These are phyloP conservation scores for Pristiophorus japonicus DNA, from an alignment of 2,113 vertebrate genomes.

Conservation along the genomic window DNA sequence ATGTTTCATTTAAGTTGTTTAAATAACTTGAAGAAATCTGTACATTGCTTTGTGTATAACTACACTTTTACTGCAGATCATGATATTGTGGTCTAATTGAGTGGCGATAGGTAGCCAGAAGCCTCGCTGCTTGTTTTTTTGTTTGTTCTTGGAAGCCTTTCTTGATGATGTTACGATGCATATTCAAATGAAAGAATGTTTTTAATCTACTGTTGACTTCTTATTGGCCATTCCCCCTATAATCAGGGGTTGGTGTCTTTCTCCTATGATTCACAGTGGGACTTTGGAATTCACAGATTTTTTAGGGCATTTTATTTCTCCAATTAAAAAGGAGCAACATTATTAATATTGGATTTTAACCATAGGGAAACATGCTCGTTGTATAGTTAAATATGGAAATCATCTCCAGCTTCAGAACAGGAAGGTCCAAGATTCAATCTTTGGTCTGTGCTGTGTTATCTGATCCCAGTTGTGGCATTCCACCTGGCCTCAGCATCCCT, in stretches of 20 bases:
- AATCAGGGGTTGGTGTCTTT: neutral
- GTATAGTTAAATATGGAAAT: neutral
- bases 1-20: neutral
- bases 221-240: neutral
- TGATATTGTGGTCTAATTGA: neutral
- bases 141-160: neutral
- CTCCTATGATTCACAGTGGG: neutral
- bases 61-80: neutral
- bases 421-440: neutral
- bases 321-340: neutral
- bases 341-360: neutral
- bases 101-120: neutral
- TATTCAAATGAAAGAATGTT: neutral
- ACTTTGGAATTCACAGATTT: neutral
- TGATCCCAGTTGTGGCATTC: neutral
- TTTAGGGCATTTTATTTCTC: neutral
- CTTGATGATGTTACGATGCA: neutral
- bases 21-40: neutral
- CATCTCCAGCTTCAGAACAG: neutral
- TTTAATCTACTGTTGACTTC: neutral
- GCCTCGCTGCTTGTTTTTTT: neutral
- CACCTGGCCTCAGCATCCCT: neutral
- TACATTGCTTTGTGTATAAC: neutral
- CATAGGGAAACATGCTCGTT: neutral
- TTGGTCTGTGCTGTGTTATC: neutral